A percentile compares a stretch with the other conserved stretches of the same genome.
Evolutionary conservation across 2,888 invertebrate species (phyloP).

Genomic region (Callimorpha dominula): DNA sequence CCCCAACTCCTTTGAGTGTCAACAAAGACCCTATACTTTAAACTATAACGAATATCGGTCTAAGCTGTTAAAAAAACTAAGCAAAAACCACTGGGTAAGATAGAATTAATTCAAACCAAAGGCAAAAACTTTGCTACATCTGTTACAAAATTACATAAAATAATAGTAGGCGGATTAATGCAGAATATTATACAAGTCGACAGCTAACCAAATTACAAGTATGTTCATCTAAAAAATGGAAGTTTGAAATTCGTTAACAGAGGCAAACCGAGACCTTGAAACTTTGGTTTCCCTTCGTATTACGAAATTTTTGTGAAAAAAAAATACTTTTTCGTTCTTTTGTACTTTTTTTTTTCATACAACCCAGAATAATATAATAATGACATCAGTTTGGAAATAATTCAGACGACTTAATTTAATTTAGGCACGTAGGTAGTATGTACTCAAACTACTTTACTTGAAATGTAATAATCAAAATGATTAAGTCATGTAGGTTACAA

Average conservation of each 20-base stretch:
- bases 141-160: constrained; percentile 16
- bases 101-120: constrained; percentile 9
- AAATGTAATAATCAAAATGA: background rate
- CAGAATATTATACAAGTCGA: constrained; percentile 18
- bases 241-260: constrained; percentile 37
- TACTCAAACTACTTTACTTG: background rate
- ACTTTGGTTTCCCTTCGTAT: constrained; percentile 28
- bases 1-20: background rate
- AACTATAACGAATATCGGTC: background rate
- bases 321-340: constrained; percentile 25
- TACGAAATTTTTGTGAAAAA: constrained; percentile 26
- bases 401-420: background rate
- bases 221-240: constrained; percentile 25
- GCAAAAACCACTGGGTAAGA: background rate
- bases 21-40: background rate
- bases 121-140: constrained; percentile 17
- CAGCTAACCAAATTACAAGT: constrained; percentile 20
- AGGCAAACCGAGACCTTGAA: constrained; percentile 39
- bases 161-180: constrained; percentile 17
- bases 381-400: background rate
- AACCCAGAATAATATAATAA: background rate
- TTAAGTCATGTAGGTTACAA: too few relatives aligned
- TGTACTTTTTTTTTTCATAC: constrained; percentile 1
- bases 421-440: background rate
- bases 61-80: background rate